These are phyloP conservation scores for Andrena marginata DNA, from an alignment of 2,888 invertebrate species.

Conservation along the genomic window DNA sequence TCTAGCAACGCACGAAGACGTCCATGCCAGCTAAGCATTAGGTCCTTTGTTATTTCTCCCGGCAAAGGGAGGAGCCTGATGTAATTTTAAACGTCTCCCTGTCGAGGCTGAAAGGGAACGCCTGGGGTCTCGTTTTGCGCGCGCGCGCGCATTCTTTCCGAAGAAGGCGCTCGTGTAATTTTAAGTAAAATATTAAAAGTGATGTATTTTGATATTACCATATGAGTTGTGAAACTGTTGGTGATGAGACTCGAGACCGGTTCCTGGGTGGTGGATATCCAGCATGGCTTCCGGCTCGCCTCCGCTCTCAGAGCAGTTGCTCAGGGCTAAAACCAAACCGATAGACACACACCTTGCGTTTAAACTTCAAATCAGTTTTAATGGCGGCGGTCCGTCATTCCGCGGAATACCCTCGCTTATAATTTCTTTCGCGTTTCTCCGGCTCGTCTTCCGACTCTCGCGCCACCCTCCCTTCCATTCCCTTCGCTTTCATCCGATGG, in stretches of 20 bases:
- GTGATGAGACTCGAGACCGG: slow-evolving; percentile 84
- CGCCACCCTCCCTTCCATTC: neutral
- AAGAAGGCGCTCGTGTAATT: neutral
- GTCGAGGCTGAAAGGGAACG: slow-evolving; percentile 2
- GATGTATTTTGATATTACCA: slow-evolving; percentile 84
- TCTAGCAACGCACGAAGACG: neutral
- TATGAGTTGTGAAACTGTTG: slow-evolving; percentile 85
- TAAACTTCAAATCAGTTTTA: slow-evolving; percentile 79
- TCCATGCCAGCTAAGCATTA: neutral
- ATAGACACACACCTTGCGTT: slow-evolving; percentile 85
- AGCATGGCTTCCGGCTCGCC: slow-evolving; percentile 84
- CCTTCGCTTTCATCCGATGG: neutral
- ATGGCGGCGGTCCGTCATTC: slow-evolving; percentile 49
- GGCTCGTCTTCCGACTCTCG: slow-evolving; percentile 26
- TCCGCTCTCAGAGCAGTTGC: slow-evolving; percentile 85
- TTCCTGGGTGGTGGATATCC: slow-evolving; percentile 84
- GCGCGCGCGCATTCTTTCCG: neutral
- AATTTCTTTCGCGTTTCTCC: slow-evolving; percentile 67
- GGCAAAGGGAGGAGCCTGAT: neutral
- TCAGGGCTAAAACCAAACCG: slow-evolving; percentile 86
- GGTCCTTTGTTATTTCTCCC: neutral
- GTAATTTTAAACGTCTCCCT: neutral
- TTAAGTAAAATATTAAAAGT: slow-evolving; percentile 71
- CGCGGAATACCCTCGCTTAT: slow-evolving; percentile 63
- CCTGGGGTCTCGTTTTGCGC: neutral